Conservation (phyloP, 1,140 invertebrate species). For the Aricia agestis region DNA sequence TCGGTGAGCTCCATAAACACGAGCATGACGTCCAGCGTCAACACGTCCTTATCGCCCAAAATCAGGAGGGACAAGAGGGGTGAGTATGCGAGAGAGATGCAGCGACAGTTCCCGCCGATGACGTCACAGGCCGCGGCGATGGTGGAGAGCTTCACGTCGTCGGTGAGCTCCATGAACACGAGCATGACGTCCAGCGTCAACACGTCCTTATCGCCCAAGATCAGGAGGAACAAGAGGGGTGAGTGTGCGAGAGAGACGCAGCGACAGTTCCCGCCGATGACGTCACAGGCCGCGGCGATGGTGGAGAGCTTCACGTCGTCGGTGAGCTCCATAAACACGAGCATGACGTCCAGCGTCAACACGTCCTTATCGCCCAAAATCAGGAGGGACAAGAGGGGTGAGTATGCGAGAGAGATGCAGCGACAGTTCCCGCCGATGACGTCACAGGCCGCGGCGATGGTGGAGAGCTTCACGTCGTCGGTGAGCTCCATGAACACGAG, state of each 20-base stretch:
- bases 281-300: slow-evolving; percentile 52
- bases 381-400: slow-evolving; percentile 64
- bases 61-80: slow-evolving; percentile 66
- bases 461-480: slow-evolving; percentile 74
- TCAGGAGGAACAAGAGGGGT: slow-evolving; percentile 67
- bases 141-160: slow-evolving; percentile 75
- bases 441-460: slow-evolving; percentile 52
- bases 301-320: slow-evolving; percentile 75
- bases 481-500: slow-evolving; percentile 74
- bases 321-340: slow-evolving; percentile 74
- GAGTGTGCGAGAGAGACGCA: slow-evolving; percentile 29
- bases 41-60: slow-evolving; percentile 48
- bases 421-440: slow-evolving; percentile 83
- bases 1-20: slow-evolving; percentile 74
- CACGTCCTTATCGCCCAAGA: slow-evolving; percentile 47
- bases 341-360: slow-evolving; percentile 70
- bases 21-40: slow-evolving; percentile 71
- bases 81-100: slow-evolving; percentile 20
- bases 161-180: slow-evolving; percentile 73
- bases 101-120: slow-evolving; percentile 85
- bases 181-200: slow-evolving; percentile 73
- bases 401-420: slow-evolving; percentile 80
- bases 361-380: slow-evolving; percentile 49
- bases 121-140: slow-evolving; percentile 53
- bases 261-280: slow-evolving; percentile 84